phyloP scores from a whole-genome alignment of 2,113 vertebrate species.

The Ramphastos sulfuratus region DNA sequence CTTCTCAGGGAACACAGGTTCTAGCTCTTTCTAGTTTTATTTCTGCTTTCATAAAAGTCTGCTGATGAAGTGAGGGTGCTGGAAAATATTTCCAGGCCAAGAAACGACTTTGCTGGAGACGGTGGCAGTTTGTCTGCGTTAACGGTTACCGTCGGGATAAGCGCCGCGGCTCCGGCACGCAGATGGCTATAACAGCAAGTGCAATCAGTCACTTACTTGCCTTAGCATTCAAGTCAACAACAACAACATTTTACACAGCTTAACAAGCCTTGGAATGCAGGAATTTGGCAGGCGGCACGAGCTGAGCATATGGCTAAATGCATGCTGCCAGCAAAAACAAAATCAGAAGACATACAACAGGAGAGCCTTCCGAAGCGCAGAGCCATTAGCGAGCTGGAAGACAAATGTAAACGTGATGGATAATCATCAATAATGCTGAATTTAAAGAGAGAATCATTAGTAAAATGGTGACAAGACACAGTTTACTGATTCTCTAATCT shows the following conservation, averaged over 20 bases:
- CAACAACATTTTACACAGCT: conserved; percentile 68
- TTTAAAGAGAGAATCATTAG: conserved; percentile 16
- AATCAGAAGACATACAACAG: conserved; percentile 50
- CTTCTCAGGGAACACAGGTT: not conserved
- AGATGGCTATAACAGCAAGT: conserved; percentile 65
- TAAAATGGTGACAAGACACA: conserved; percentile 25
- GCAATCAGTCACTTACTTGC: conserved; percentile 65
- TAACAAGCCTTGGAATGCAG: conserved; percentile 61
- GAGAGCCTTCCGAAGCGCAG: not conserved
- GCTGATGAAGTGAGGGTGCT: conserved; percentile 12
- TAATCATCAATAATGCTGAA: conserved; percentile 46
- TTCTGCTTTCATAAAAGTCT: conserved; percentile 24
- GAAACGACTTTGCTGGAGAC: not conserved
- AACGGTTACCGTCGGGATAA: not conserved
- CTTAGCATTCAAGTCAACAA: conserved; percentile 67
- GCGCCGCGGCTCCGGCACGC: conserved; percentile 11
- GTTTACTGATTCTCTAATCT: not conserved
- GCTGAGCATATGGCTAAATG: conserved; percentile 68
- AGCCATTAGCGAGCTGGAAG: conserved; percentile 6
- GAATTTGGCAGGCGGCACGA: conserved; percentile 64
- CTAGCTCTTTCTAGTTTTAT: not conserved
- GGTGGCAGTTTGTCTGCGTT: not conserved
- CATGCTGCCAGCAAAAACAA: conserved; percentile 71
- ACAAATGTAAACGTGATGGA: not conserved
- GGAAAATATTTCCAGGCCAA: conserved; percentile 31